phyloP scores from a whole-genome alignment of 2,888 invertebrate genomes.

The Lamellibrachia columna region DNA sequence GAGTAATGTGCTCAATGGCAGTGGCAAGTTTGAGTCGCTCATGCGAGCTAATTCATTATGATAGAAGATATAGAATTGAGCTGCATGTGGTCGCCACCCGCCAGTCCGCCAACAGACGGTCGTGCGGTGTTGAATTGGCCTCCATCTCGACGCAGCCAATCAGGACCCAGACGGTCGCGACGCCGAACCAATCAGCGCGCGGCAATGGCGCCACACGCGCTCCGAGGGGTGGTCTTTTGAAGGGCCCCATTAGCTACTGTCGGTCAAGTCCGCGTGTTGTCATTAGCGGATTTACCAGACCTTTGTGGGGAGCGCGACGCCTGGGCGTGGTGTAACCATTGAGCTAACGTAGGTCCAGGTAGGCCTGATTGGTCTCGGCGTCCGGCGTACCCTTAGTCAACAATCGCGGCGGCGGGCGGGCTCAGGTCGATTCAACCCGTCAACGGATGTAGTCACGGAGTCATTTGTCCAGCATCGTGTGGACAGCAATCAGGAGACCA shows the following conservation, averaged over 20 bases:
- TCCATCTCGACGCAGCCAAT: not conserved
- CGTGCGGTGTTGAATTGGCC: not conserved
- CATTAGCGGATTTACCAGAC: not conserved
- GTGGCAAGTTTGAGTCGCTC: conserved; percentile 11
- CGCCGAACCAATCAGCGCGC: not conserved
- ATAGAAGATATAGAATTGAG: not conserved
- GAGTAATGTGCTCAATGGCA: not conserved
- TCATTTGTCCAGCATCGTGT: not conserved
- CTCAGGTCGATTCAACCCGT: not conserved
- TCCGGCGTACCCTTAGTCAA: not conserved
- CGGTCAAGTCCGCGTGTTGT: not conserved
- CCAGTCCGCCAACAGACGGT: not conserved
- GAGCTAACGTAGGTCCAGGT: not conserved
- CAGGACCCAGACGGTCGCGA: not conserved
- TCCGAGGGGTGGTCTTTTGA: not conserved
- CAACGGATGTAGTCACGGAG: not conserved
- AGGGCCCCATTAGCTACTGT: conserved; percentile 4
- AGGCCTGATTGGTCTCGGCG: not conserved
- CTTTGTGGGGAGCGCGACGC: not conserved
- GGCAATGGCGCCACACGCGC: conserved; percentile 16
- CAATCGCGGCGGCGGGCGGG: not conserved
- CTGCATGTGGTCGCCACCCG: conserved; percentile 5
- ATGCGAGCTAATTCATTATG: conserved; percentile 2
- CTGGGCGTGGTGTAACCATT: not conserved
- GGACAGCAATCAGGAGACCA: not conserved